These are phyloP conservation scores for Spatula versicolor DNA, from an alignment of 2,797 vertebrate species.

Conservation along the genomic window DNA sequence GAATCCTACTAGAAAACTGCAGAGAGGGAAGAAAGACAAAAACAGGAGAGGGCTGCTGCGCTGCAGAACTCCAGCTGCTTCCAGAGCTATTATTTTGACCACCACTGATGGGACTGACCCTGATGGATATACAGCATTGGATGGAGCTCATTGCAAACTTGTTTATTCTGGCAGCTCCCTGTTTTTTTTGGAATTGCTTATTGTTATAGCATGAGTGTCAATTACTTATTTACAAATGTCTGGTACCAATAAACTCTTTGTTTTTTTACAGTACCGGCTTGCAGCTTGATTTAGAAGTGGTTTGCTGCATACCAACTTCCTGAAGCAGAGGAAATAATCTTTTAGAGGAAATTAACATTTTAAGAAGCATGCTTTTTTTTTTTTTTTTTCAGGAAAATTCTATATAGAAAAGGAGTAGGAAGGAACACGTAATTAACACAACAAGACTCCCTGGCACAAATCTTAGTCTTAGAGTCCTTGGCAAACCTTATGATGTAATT, in stretches of 20 bases:
- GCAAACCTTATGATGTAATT: background rate
- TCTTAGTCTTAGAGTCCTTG: background rate
- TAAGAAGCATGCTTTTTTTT: background rate
- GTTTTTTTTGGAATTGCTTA: constrained; percentile 41
- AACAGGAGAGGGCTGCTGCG: background rate
- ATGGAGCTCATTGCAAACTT: constrained; percentile 1
- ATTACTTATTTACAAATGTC: constrained; percentile 60
- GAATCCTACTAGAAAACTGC: background rate
- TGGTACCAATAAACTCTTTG: constrained; percentile 50
- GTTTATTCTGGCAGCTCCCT: constrained; percentile 57
- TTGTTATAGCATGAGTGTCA: constrained; percentile 45
- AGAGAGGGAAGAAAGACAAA: background rate
- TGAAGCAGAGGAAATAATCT: constrained; percentile 13
- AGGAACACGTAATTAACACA: background rate
- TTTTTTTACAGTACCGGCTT: background rate
- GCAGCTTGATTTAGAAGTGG: constrained; percentile 29
- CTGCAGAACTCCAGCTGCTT: constrained; percentile 12
- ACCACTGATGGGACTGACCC: background rate
- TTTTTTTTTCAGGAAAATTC: background rate
- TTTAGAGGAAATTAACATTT: background rate
- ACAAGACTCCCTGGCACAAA: background rate
- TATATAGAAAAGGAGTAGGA: background rate
- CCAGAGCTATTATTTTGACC: constrained; percentile 11
- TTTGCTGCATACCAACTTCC: constrained; percentile 29
- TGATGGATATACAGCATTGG: background rate